Percentiles rank a stretch among this genome's conserved stretches.
Evolutionary conservation across 2,888 invertebrate species (phyloP).

Genomic region (Trichogramma evanescens): DNA sequence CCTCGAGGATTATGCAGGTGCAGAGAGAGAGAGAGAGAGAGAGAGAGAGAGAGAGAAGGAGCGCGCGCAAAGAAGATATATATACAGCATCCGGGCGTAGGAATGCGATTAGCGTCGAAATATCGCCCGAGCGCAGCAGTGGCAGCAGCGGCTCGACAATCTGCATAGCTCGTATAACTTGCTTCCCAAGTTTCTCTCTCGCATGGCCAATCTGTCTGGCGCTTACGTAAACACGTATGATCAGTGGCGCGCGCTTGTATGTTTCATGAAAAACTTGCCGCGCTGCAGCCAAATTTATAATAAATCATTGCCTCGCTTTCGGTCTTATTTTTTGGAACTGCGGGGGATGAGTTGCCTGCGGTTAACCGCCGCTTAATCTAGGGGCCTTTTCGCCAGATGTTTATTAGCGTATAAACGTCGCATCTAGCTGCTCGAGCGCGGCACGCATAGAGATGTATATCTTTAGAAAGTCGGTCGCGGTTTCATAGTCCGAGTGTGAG

Average conservation of each 20-base stretch:
- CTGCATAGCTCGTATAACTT: too few relatives aligned
- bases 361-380: too few relatives aligned
- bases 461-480: not conserved
- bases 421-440: not conserved
- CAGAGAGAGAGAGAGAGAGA: constrained; percentile 5
- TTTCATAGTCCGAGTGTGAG: not conserved
- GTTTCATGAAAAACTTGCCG: too few relatives aligned
- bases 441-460: not conserved
- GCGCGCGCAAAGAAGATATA: not conserved
- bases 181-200: too few relatives aligned
- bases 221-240: too few relatives aligned
- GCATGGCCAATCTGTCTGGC: too few relatives aligned
- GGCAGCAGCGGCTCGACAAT: too few relatives aligned
- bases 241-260: too few relatives aligned
- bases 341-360: too few relatives aligned
- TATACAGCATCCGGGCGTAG: not conserved
- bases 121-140: not conserved
- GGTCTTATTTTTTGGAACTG: too few relatives aligned
- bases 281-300: too few relatives aligned
- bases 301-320: too few relatives aligned
- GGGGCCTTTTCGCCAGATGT: constrained; percentile 1
- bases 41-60: constrained; percentile 1
- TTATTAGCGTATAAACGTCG: constrained; percentile 19
- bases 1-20: constrained; percentile 13
- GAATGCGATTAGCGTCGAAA: constrained; percentile 17